These are phyloP conservation scores for Tenrec ecaudatus DNA, from an alignment of 2,113 vertebrate species.

Conservation along the genomic window DNA sequence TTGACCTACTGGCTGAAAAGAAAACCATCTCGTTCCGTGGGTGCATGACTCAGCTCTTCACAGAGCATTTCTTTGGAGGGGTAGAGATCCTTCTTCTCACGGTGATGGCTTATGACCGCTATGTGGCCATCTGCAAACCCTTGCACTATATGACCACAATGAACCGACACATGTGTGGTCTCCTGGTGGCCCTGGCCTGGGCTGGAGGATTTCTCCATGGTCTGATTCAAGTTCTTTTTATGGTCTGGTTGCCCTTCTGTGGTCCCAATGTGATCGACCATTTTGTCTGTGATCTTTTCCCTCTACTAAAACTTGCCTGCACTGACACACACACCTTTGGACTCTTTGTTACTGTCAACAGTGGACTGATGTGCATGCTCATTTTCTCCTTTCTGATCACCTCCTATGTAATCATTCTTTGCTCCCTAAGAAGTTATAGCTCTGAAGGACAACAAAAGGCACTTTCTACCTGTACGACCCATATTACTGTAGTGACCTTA, in stretches of 20 bases:
- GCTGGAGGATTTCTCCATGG: slow-evolving; percentile 27
- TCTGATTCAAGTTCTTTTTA: slow-evolving; percentile 64
- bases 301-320: slow-evolving; percentile 59
- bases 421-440: slow-evolving; percentile 33
- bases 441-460: neutral
- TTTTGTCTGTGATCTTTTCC: slow-evolving; percentile 66
- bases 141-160: slow-evolving; percentile 53
- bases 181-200: slow-evolving; percentile 10
- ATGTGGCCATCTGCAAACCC: slow-evolving; percentile 56
- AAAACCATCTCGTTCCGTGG: slow-evolving; percentile 62
- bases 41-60: slow-evolving; percentile 67
- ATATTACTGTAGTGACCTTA: neutral
- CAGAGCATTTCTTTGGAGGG: slow-evolving; percentile 65
- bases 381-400: slow-evolving; percentile 57
- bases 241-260: slow-evolving; percentile 51
- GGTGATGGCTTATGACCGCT: slow-evolving; percentile 63
- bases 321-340: slow-evolving; percentile 45
- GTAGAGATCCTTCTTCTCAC: slow-evolving; percentile 58
- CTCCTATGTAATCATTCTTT: slow-evolving; percentile 52
- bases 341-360: slow-evolving; percentile 61
- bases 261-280: slow-evolving; percentile 67
- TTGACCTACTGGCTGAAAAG: slow-evolving; percentile 19
- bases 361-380: slow-evolving; percentile 57
- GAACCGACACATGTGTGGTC: neutral
- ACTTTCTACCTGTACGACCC: slow-evolving; percentile 17